Conservation (phyloP, 2,888 invertebrate species). For the Rutpela maculata region DNA sequence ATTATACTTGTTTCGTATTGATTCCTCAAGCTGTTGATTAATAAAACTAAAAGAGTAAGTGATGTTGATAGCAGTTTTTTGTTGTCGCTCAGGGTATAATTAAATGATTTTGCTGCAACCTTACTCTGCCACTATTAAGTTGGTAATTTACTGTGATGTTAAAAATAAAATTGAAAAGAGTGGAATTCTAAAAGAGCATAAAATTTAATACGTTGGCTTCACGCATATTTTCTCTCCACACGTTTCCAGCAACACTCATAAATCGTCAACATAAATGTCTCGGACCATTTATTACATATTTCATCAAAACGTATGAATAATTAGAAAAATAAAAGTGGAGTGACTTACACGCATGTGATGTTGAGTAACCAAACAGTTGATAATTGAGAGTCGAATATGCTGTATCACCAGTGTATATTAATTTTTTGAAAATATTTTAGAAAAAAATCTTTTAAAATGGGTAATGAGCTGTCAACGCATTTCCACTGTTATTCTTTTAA, state of each 20-base stretch:
- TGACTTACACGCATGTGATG: neutral
- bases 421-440: too few species aligned
- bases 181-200: slow-evolving; percentile 11
- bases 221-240: slow-evolving; percentile 17
- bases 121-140: neutral
- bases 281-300: slow-evolving; percentile 49
- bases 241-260: slow-evolving; percentile 15
- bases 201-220: slow-evolving; percentile 48
- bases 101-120: neutral
- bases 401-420: neutral
- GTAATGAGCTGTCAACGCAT: too few species aligned
- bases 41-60: too few species aligned
- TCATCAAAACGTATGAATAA: slow-evolving; percentile 49
- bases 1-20: too few species aligned
- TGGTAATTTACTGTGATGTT: slow-evolving; percentile 17
- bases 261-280: slow-evolving; percentile 33
- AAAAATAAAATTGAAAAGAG: slow-evolving; percentile 15
- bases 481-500: too few species aligned
- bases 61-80: too few species aligned
- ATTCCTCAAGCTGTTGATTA: too few species aligned
- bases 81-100: neutral
- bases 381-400: neutral
- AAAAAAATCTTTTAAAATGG: too few species aligned
- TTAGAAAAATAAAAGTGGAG: slow-evolving; percentile 32
- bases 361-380: slow-evolving; percentile 1